phyloP scores from a whole-genome alignment of 1,140 invertebrate species.

The Antheraea pernyi region DNA sequence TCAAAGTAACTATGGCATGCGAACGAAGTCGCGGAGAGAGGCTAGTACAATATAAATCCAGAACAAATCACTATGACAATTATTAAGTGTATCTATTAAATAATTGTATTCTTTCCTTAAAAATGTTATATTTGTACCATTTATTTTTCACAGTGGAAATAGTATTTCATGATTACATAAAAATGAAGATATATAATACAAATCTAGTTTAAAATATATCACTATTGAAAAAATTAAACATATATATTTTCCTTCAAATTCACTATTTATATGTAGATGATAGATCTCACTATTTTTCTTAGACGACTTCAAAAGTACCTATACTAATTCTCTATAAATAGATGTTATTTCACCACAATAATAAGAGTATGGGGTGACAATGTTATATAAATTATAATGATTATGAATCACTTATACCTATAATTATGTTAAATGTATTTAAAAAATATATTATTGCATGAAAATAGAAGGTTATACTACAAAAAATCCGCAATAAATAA shows the following conservation, averaged over 20 bases:
- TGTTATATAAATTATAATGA: not conserved
- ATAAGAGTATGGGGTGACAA: not conserved
- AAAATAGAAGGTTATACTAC: too few relatives aligned
- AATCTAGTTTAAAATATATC: not conserved
- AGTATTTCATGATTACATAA: not conserved
- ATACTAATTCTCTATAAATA: not conserved
- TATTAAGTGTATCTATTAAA: too few relatives aligned
- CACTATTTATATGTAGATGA: conserved; percentile 2
- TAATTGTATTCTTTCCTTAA: too few relatives aligned
- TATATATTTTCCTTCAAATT: not conserved
- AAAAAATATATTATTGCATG: too few relatives aligned
- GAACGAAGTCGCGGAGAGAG: too few relatives aligned
- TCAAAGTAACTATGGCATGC: too few relatives aligned
- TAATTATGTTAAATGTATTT: not conserved
- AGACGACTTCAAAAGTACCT: not conserved
- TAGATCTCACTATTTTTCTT: conserved; percentile 1
- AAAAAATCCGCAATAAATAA: too few relatives aligned
- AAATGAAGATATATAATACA: not conserved
- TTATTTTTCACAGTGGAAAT: not conserved
- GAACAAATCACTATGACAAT: too few relatives aligned
- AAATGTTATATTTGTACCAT: too few relatives aligned
- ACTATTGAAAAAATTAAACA: not conserved
- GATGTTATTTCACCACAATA: not conserved
- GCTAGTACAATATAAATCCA: too few relatives aligned
- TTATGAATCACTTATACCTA: not conserved